A percentile compares a stretch with the other conserved stretches of the same genome.
Evolutionary conservation across 2,888 invertebrate species (phyloP).

Genomic region (Schizotus pectinicornis): DNA sequence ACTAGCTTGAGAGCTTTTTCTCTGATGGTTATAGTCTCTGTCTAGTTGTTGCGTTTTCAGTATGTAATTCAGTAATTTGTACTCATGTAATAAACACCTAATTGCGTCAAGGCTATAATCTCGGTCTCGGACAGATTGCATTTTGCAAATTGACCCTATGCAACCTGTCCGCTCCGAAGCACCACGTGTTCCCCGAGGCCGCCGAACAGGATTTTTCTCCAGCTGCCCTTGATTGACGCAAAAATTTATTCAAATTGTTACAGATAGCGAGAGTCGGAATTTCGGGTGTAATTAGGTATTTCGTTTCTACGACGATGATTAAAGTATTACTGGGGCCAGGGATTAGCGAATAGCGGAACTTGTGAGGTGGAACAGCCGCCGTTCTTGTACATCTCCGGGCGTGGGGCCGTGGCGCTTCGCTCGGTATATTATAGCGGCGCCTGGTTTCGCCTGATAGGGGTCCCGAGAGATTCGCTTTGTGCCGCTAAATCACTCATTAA

Average conservation of each 20-base stretch:
- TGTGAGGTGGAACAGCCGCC: conserved; percentile 48
- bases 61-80: conserved; percentile 17
- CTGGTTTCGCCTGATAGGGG: conserved; percentile 57
- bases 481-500: conserved; percentile 58
- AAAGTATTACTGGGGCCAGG: conserved; percentile 12
- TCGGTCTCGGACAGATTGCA: too few species aligned
- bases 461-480: conserved; percentile 55
- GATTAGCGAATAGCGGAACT: conserved; percentile 44
- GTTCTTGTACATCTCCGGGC: conserved; percentile 23
- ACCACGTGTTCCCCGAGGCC: too few species aligned
- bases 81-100: conserved; percentile 13
- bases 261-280: too few species aligned
- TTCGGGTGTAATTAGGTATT: too few species aligned
- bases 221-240: too few species aligned
- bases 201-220: too few species aligned
- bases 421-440: conserved; percentile 42
- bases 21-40: conserved; percentile 3
- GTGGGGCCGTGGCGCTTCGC: conserved; percentile 32
- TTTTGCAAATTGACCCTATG: too few species aligned
- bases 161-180: too few species aligned
- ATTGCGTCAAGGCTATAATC: background rate
- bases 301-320: conserved; percentile 2
- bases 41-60: background rate
- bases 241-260: too few species aligned
- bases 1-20: background rate